Evolutionary conservation across 2,888 invertebrate genomes (phyloP).

Genomic region (Molanna angustata): DNA sequence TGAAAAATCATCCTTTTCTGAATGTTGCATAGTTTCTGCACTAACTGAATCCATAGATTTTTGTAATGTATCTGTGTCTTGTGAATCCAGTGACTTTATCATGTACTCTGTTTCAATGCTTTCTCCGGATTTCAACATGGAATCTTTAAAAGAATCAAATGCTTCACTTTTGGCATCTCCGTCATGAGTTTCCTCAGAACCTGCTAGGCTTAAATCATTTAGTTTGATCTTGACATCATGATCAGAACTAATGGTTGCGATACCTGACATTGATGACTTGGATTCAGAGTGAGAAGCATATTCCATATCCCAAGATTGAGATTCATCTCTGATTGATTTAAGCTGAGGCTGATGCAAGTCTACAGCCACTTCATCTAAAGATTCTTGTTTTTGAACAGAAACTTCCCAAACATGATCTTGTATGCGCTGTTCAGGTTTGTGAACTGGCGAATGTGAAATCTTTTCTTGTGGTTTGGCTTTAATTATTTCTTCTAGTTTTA

Average conservation of each 20-base stretch:
- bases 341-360: slow-evolving; percentile 25
- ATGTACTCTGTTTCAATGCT: slow-evolving; percentile 53
- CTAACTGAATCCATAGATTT: slow-evolving; percentile 55
- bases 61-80: slow-evolving; percentile 52
- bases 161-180: slow-evolving; percentile 27
- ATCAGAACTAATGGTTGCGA: slow-evolving; percentile 28
- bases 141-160: slow-evolving; percentile 43
- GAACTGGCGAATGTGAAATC: slow-evolving; percentile 46
- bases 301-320: slow-evolving; percentile 25
- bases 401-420: slow-evolving; percentile 52
- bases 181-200: slow-evolving; percentile 29
- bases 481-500: slow-evolving; percentile 42
- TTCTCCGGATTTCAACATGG: slow-evolving; percentile 54
- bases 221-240: slow-evolving; percentile 28
- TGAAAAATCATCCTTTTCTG: slow-evolving; percentile 45
- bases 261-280: slow-evolving; percentile 28
- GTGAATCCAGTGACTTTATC: slow-evolving; percentile 53
- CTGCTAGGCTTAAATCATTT: slow-evolving; percentile 24
- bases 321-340: slow-evolving; percentile 24
- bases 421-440: slow-evolving; percentile 48
- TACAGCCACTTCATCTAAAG: slow-evolving; percentile 39
- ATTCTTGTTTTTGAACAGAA: slow-evolving; percentile 46
- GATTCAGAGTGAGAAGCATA: slow-evolving; percentile 28
- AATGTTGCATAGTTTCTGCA: slow-evolving; percentile 53
- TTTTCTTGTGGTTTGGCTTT: slow-evolving; percentile 43